Conservation (phyloP, 1,140 invertebrate species). For the Papilio glaucus region DNA sequence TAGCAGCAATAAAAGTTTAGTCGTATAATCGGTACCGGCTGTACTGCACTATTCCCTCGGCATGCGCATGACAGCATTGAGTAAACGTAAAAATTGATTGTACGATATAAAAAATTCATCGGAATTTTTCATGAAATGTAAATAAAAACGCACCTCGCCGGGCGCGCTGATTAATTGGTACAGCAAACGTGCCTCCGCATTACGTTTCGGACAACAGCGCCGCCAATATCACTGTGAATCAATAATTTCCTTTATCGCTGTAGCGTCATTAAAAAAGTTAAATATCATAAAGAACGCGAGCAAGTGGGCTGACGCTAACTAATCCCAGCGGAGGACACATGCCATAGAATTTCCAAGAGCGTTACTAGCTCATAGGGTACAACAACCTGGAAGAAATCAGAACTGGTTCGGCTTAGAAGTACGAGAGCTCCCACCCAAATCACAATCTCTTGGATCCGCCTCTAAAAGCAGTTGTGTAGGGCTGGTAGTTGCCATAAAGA, state of each 20-base stretch:
- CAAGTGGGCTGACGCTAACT: neutral
- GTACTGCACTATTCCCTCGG: neutral
- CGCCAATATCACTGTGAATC: neutral
- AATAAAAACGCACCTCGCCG: constrained; percentile 10
- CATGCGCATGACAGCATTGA: constrained; percentile 20
- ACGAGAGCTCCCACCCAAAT: too few species aligned
- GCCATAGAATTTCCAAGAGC: too few species aligned
- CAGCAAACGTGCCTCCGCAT: constrained; percentile 8
- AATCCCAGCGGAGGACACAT: too few species aligned
- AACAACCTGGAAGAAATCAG: too few species aligned
- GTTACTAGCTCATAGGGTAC: too few species aligned
- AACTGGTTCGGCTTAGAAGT: too few species aligned
- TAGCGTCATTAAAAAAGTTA: neutral
- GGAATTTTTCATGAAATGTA: constrained; percentile 11
- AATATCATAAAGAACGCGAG: neutral
- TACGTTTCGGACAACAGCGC: neutral
- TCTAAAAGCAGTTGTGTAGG: too few species aligned
- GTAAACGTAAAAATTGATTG: constrained; percentile 23
- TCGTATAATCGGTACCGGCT: constrained; percentile 34
- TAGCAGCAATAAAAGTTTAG: neutral
- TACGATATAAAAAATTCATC: constrained; percentile 15
- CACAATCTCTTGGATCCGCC: too few species aligned
- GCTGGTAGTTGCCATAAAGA: too few species aligned
- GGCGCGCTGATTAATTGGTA: constrained; percentile 6
- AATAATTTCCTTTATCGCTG: neutral